Percentiles rank a stretch among this genome's conserved stretches.
Conservation (phyloP, 2,113 vertebrate genomes). For the Pica pica region DNA sequence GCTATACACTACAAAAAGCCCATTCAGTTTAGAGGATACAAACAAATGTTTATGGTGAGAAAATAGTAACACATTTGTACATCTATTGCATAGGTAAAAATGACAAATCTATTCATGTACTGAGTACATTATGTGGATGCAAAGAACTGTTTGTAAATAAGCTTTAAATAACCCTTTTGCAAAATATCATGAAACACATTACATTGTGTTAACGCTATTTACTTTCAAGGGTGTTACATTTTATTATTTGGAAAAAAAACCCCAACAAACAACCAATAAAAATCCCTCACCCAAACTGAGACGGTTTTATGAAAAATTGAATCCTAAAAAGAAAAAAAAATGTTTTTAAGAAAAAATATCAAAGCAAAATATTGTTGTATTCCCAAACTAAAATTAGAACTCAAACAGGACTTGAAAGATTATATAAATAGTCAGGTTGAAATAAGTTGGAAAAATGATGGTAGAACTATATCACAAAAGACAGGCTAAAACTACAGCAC, state of each 20-base stretch:
- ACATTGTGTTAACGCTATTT: not conserved
- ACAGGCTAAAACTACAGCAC: not conserved
- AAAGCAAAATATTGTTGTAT: not conserved
- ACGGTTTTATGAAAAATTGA: not conserved
- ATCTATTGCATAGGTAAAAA: not conserved
- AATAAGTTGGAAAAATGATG: not conserved
- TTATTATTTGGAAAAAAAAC: not conserved
- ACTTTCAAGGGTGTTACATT: not conserved
- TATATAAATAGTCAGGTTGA: not conserved
- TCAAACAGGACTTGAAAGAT: not conserved
- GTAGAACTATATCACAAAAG: not conserved
- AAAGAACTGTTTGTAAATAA: not conserved
- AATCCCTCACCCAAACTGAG: fast-evolving
- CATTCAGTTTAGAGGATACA: not conserved
- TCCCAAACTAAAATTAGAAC: not conserved
- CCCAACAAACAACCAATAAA: fast-evolving
- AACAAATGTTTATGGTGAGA: not conserved
- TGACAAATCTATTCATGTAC: not conserved
- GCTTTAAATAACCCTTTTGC: not conserved
- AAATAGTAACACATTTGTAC: not conserved
- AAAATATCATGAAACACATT: not conserved
- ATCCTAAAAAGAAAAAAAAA: not conserved
- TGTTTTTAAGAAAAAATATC: not conserved
- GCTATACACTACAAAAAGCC: not conserved
- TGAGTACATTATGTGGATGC: not conserved